Conservation (phyloP, 2,113 vertebrate genomes). For the Gobio gobio region DNA sequence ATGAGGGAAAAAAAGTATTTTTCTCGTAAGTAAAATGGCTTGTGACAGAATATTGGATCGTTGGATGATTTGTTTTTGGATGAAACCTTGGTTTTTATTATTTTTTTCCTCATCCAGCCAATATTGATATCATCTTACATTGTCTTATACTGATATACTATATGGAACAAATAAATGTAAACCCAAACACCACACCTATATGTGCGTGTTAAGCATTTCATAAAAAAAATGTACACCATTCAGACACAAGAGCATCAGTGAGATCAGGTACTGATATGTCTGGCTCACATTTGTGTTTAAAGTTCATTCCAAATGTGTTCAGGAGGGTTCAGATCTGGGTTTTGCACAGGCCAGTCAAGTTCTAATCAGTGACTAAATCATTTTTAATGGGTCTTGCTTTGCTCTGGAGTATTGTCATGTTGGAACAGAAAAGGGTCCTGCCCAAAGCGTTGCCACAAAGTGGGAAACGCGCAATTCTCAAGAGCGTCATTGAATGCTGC, state of each 20-base stretch:
- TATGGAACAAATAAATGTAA: background rate
- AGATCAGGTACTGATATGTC: background rate
- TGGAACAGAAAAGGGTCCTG: background rate
- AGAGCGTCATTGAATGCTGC: background rate
- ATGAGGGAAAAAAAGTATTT: background rate
- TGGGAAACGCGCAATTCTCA: background rate
- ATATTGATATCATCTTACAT: background rate
- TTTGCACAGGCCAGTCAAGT: background rate
- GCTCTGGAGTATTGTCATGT: background rate
- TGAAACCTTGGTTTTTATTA: slow-evolving; percentile 14
- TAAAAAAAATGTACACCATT: background rate
- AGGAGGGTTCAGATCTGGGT: background rate
- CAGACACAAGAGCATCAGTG: background rate
- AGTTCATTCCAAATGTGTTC: background rate
- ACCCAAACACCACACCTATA: background rate
- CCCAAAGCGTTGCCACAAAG: background rate
- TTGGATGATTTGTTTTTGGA: background rate
- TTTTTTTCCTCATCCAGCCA: background rate
- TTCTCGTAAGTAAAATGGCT: background rate
- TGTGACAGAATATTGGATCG: background rate
- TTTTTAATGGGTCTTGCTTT: background rate
- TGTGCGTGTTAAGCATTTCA: background rate
- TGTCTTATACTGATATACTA: background rate
- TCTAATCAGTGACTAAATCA: background rate
- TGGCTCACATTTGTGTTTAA: background rate